Conservation (phyloP, 2,113 vertebrate genomes). For the Cryptoleucopteryx plumbea region DNA sequence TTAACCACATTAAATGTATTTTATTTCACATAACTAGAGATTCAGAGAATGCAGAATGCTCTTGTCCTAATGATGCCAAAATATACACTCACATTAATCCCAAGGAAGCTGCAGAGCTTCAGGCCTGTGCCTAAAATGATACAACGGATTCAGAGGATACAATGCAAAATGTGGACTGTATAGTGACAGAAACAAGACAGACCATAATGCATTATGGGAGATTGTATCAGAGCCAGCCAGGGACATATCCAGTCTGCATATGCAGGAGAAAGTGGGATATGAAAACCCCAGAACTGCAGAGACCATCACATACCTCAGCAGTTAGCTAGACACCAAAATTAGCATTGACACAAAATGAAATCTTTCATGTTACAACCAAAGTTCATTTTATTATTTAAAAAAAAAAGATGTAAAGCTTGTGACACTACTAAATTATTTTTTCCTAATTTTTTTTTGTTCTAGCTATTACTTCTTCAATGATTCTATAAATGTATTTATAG, state of each 20-base stretch:
- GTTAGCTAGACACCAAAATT: neutral
- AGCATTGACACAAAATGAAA: neutral
- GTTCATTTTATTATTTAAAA: neutral
- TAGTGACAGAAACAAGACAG: neutral
- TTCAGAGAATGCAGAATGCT: neutral
- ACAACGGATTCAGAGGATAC: neutral
- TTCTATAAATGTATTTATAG: neutral
- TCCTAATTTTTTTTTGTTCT: neutral
- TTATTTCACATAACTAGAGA: neutral
- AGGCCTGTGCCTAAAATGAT: neutral
- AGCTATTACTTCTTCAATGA: neutral
- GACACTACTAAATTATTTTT: neutral
- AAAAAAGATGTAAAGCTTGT: neutral
- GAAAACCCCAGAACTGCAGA: neutral
- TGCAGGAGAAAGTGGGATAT: neutral
- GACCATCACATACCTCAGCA: neutral
- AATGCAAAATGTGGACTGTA: neutral
- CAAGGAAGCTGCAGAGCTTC: rapidly evolving
- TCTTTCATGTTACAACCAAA: neutral
- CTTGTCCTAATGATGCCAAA: neutral
- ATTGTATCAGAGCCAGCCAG: neutral
- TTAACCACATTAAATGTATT: neutral
- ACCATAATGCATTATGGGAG: neutral
- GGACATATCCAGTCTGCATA: neutral
- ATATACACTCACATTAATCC: neutral